Percentiles rank a stretch among this genome's conserved stretches.
phyloP scores from a whole-genome alignment of 2,888 invertebrate genomes.

The Brenthis daphne region DNA sequence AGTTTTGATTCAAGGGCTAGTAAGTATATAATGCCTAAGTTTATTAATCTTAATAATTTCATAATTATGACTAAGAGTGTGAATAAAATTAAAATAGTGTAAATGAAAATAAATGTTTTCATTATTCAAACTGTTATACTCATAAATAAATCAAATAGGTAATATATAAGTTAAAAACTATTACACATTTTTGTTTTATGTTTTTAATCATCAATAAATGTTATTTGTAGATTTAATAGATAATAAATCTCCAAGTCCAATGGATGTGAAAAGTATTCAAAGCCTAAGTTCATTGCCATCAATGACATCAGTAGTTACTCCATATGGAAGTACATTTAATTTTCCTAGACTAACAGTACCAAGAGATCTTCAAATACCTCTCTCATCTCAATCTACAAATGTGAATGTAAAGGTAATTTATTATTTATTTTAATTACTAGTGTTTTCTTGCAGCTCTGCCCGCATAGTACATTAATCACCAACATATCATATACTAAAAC shows the following conservation, averaged over 20 bases:
- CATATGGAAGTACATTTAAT: slow-evolving; percentile 55
- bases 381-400: slow-evolving; percentile 41
- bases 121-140: too few relatives aligned
- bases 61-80: too few relatives aligned
- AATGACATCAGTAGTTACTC: slow-evolving; percentile 60
- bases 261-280: slow-evolving; percentile 56
- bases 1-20: slow-evolving; percentile 68
- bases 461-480: too few relatives aligned
- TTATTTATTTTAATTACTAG: not conserved
- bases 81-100: too few relatives aligned
- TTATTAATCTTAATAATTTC: not conserved
- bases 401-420: slow-evolving; percentile 54
- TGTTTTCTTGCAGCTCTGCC: too few relatives aligned
- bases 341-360: slow-evolving; percentile 66
- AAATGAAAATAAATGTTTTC: too few relatives aligned
- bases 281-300: slow-evolving; percentile 69
- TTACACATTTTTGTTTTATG: too few relatives aligned
- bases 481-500: too few relatives aligned
- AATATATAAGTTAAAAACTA: not conserved
- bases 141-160: not conserved
- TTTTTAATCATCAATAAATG: not conserved
- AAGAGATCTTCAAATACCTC: slow-evolving; percentile 69
- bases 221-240: slow-evolving; percentile 53
- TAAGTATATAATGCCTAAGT: slow-evolving; percentile 46
- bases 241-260: slow-evolving; percentile 44